phyloP scores from a whole-genome alignment of 2,797 vertebrate species.

The Notolepis coatsorum region DNA sequence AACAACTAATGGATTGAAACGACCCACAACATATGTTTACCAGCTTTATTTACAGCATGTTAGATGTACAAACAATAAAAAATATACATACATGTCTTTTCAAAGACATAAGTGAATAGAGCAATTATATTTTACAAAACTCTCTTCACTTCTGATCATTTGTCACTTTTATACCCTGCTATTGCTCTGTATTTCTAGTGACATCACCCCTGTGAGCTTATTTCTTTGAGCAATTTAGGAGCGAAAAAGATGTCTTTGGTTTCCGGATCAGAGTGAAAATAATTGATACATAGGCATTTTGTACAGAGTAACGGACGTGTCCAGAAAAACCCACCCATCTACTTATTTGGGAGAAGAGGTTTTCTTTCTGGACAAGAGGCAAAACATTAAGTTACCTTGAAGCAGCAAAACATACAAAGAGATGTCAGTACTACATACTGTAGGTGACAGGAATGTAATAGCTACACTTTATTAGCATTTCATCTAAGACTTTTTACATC shows the following conservation, averaged over 20 bases:
- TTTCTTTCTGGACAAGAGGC: constrained; percentile 22
- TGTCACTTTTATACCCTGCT: constrained; percentile 11
- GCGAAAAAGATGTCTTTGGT: constrained; percentile 65
- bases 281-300: constrained; percentile 12
- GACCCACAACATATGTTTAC: constrained; percentile 45
- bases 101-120: constrained; percentile 65
- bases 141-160: constrained; percentile 28
- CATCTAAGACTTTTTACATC: constrained; percentile 82
- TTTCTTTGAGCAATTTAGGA: constrained; percentile 27
- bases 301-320: constrained; percentile 22
- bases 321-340: background rate
- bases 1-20: background rate
- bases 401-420: constrained; percentile 26
- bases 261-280: constrained; percentile 46
- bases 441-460: constrained; percentile 31
- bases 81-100: constrained; percentile 81
- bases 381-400: constrained; percentile 17
- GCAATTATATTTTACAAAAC: constrained; percentile 70
- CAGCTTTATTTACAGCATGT: constrained; percentile 86
- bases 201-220: constrained; percentile 12
- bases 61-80: constrained; percentile 84
- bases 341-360: constrained; percentile 8
- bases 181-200: constrained; percentile 23
- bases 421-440: constrained; percentile 17
- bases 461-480: constrained; percentile 68